Base-by-base conservation (phyloP, 2,797 vertebrate genomes). In the Rhinophrynus dorsalis region DNA sequence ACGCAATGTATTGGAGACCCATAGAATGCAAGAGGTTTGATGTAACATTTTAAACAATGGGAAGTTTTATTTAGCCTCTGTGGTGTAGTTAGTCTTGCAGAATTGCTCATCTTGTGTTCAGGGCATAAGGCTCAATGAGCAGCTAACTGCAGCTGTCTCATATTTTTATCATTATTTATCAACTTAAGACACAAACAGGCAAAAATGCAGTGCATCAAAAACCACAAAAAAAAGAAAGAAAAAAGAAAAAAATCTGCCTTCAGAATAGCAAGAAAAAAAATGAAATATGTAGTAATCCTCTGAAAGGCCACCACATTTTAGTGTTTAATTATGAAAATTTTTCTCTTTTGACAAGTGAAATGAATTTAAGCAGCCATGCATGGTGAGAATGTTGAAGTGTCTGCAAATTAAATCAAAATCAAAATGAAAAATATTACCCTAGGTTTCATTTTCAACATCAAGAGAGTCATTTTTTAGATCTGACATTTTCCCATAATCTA, bases 321-420 rank as follows among this genome's bases (percentile, higher is more conserved):
- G 74, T 82, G 76, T 78, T 82, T 89, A 88, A 90, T 90, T 90
- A 88, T 77, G 75, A 89, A 90, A 86, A 82, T 88, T 88, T 85
- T 87, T 90, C 80, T 89, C 75, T 81, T 77, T 79, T 80, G 84
- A 86, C 84, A 90, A 85, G 79, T 79, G 76, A 84, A 89, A 90
- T 89, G 83, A 87, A 89, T 88, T 86, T 87, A 85, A 75, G 83
- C 84, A 81, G 64, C 86, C 83, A 84, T 82, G 86, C 88, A 85
- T 84, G 74, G 79, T 82, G 77, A 75, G 76, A 81, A 85, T 87
- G 84, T 87, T 84, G 88, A 88, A 86, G 80, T 83, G 79, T 86
- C 81, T 89, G 83, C 82, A 88, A 90, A 90, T 89, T 86, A 89
- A 88, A 90, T 88, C 80, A 89, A 89, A 90, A 85, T 85, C 81